Evolutionary conservation across 35 echinoderm and acorn worm genomes (phyloP), one percentile per base, ranked within the genome.

Genomic region (Holothuria glaberrima): DNA sequence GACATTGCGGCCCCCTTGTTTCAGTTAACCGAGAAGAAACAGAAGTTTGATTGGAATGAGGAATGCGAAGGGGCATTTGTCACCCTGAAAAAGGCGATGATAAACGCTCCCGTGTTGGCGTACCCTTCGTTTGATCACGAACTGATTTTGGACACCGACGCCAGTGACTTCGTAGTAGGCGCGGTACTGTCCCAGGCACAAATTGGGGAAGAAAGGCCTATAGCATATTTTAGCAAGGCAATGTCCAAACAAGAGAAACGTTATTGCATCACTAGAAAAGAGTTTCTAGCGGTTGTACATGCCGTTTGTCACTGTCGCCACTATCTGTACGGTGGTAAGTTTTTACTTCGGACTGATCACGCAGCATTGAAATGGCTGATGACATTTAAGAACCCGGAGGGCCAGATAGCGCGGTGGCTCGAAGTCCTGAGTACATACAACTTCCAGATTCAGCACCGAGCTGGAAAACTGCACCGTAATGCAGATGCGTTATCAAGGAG

Each of bases 91-190:
- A 52, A 84, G 19, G 58, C 31, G 32, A 50, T 82, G 35, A 60
- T 50, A 32, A 86, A 68, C 13, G 84, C 90, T 5, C 89, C 90
- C 30, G 75, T 95, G 9, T 36, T 92, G 22, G 83, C 76, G 9
- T 92, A 92, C 67, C 90, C 90, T 12, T n/a, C 16, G 12, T 25
- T 52, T 33, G 78, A 62, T 60, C 30, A 24, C 13, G 62, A 61
- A 1, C 77, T 73, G 27, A 89, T 89, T 9, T 44, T 92, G 4
- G 89, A 95, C 61, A 95, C 90, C 6, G 83, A 95, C 34, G 90
- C 85, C 22, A 89, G 90, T 50, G 41, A 75, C 0, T 24, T 52
- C 28, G 94, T 73, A 9, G 52, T 95, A 28, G 84, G 66, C 66
- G 31, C 66, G 21, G 66, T 69, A 25, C 31, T 69, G 77, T 82